A percentile compares a stretch with the other conserved stretches of the same genome.
These are phyloP conservation scores for Cephalotes varians DNA, from an alignment of 2,888 invertebrate genomes.

Conservation along the genomic window DNA sequence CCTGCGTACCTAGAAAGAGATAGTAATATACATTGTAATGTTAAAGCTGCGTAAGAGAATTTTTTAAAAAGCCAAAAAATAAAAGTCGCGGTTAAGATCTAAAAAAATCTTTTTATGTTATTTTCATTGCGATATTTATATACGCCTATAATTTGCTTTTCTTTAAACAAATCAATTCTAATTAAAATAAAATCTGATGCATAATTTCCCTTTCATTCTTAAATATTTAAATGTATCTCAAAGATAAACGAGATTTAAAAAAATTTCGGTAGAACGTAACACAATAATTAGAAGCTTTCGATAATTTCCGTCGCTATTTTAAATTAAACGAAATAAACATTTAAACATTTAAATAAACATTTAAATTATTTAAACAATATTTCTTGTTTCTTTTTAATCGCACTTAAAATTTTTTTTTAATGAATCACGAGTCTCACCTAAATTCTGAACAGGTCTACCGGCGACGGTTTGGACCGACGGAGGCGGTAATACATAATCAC, in stretches of 20 bases:
- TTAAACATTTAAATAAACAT: neutral
- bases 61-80: neutral
- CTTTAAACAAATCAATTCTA: neutral
- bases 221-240: neutral
- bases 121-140: neutral
- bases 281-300: neutral
- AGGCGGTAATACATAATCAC: conserved; percentile 63
- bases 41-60: neutral
- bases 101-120: neutral
- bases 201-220: neutral
- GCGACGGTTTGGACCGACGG: conserved; percentile 71
- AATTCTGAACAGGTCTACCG: conserved; percentile 43
- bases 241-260: neutral
- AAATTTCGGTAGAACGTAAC: neutral
- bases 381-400: neutral
- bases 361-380: neutral
- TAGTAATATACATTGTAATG: neutral
- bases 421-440: conserved; percentile 50
- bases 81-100: neutral
- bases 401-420: neutral
- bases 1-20: conserved; percentile 32
- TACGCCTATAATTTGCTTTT: neutral
- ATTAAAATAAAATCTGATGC: neutral
- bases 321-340: neutral
- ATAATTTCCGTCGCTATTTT: neutral